Evolutionary conservation across 2,113 vertebrate genomes (phyloP).

Genomic region (Heterotis niloticus): DNA sequence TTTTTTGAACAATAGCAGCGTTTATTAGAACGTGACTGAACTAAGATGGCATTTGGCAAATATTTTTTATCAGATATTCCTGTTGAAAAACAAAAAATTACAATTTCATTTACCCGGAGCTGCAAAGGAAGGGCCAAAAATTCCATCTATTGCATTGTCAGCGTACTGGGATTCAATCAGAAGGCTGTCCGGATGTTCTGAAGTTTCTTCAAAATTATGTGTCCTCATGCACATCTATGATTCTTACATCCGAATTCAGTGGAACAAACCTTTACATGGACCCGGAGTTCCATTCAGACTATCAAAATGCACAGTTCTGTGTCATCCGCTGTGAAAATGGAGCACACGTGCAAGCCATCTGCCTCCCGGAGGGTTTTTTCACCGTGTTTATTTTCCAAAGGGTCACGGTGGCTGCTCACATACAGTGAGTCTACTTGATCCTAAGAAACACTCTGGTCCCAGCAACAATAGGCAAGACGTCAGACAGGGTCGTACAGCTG

Average conservation of each 20-base stretch:
- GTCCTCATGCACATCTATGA: not conserved
- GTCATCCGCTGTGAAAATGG: not conserved
- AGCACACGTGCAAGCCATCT: conserved; percentile 24
- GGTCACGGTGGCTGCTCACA: conserved; percentile 24
- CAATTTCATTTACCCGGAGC: too few species aligned
- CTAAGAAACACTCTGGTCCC: conserved; percentile 11
- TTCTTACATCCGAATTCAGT: not conserved
- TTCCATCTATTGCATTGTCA: not conserved
- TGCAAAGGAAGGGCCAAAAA: not conserved
- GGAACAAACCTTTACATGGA: not conserved
- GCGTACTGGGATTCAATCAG: not conserved
- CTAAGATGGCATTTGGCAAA: too few species aligned
- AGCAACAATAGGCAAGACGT: not conserved
- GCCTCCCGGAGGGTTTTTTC: not conserved
- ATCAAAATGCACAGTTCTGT: not conserved
- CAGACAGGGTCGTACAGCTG: not conserved
- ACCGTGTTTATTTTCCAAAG: conserved; percentile 25
- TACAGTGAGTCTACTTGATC: conserved; percentile 19
- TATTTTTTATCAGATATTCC: too few species aligned
- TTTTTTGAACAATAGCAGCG: too few species aligned
- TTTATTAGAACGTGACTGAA: too few species aligned
- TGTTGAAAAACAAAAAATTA: too few species aligned
- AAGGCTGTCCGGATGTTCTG: not conserved
- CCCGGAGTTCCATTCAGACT: not conserved
- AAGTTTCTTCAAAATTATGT: not conserved